phyloP scores from a whole-genome alignment of 2,113 vertebrate genomes.

The Coracopsis vasa region DNA sequence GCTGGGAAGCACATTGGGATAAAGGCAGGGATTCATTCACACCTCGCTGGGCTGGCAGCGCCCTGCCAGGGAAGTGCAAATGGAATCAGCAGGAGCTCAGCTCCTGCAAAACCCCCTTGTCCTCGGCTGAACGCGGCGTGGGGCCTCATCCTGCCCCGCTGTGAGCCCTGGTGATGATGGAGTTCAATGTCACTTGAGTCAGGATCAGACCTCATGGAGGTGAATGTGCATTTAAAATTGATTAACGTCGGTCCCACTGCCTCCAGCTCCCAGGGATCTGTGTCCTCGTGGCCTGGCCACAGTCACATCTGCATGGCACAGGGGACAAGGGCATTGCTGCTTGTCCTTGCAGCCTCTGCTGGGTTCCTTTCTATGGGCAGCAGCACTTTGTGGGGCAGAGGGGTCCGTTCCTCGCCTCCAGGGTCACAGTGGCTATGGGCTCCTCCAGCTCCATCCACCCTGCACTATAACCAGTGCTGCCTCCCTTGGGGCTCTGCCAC shows the following conservation, averaged over 20 bases:
- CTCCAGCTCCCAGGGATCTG: fast-evolving
- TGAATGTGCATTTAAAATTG: fast-evolving
- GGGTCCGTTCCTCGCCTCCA: background rate
- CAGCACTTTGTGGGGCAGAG: fast-evolving
- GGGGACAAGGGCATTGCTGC: background rate
- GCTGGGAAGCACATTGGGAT: background rate
- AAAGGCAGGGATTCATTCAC: background rate
- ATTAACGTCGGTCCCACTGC: background rate
- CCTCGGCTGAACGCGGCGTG: fast-evolving
- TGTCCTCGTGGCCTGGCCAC: fast-evolving
- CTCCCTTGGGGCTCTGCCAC: background rate
- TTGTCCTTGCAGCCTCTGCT: background rate
- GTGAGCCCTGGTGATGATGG: background rate
- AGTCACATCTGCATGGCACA: fast-evolving
- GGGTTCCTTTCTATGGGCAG: background rate
- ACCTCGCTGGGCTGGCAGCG: background rate
- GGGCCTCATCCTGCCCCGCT: background rate
- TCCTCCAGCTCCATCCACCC: background rate
- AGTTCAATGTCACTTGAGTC: fast-evolving
- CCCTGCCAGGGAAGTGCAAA: background rate
- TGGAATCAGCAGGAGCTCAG: background rate
- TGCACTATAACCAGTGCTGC: fast-evolving
- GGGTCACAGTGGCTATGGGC: fast-evolving
- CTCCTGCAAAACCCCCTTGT: background rate
- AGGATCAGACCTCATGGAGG: fast-evolving